Evolutionary conservation across 2,113 vertebrate genomes (phyloP).

Genomic region (Amazona vittata): DNA sequence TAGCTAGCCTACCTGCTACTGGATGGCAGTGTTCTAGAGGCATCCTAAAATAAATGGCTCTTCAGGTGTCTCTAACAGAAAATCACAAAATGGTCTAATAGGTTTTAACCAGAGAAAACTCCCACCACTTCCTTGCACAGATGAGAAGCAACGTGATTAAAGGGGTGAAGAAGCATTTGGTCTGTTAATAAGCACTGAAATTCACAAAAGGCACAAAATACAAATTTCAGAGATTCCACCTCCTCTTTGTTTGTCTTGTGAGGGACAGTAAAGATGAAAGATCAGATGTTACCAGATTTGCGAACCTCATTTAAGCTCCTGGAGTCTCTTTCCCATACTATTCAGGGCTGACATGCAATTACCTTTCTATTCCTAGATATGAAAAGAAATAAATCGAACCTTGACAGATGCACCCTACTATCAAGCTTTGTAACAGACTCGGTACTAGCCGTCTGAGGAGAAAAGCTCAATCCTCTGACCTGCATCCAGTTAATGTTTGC

Average conservation of each 20-base stretch:
- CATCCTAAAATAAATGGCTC: not conserved
- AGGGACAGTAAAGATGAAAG: not conserved
- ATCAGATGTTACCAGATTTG: not conserved
- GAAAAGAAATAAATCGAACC: not conserved
- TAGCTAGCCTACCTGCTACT: not conserved
- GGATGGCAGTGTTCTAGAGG: not conserved
- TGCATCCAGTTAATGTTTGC: not conserved
- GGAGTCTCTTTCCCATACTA: not conserved
- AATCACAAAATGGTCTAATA: not conserved
- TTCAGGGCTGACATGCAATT: not conserved
- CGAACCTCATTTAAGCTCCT: not conserved
- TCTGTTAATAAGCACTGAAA: not conserved
- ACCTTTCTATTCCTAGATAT: not conserved
- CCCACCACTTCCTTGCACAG: not conserved
- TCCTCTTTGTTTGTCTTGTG: not conserved
- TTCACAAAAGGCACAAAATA: not conserved
- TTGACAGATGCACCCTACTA: not conserved
- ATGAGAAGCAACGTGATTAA: not conserved
- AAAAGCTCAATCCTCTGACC: not conserved
- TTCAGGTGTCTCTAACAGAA: not conserved
- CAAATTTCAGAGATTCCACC: not conserved
- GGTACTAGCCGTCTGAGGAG: not conserved
- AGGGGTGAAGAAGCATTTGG: not conserved
- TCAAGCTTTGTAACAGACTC: not conserved
- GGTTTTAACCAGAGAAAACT: not conserved